Evolutionary conservation across 1,140 invertebrate genomes (phyloP), one percentile per base, ranked within the genome.

Genomic region (Rhizoglyphus robini): DNA sequence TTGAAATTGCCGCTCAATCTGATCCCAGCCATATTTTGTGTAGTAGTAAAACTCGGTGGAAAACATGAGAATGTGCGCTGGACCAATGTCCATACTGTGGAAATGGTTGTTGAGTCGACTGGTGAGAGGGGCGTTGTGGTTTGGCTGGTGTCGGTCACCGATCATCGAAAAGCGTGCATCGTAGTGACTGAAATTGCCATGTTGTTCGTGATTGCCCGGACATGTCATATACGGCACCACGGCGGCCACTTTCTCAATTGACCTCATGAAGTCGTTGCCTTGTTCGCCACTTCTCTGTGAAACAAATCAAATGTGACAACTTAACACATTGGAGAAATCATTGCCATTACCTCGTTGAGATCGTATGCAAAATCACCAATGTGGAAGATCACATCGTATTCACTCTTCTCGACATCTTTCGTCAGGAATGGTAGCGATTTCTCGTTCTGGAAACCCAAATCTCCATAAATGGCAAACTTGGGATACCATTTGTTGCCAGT

Each of bases 11-110:
- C 84, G 83, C 8, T 86, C 76, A 13, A 96, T 74, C 70, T 86
- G 84, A 70, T 88, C 1, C 34, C 90, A 74, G 5, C 92, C 93
- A 75, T 89, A 95, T 67, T 90, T 62, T 20, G 73, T 77, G 25
- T 61, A 67, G 74, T 86, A 97, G 75, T 94, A 98, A 74, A 96
- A 98, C 79, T 99, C 96, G 0, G 95, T 96, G 65, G 88, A 90
- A 64, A 98, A 83, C 13, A 84, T 85, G 46, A 96, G 83, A 68
- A 95, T 88, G 77, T 96, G 93, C 11, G 88, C 83, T 8, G 90
- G 88, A 0, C 95, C 95, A 67, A 97, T 75, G 74, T 96, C 83
- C 65, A 79, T 67, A 31, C 63, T 65, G 46, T 72, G 69, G 59
- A 67, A 71, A 57, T 68, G 67, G 36, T 72, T 72, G 27, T 72